Evolutionary conservation across 1,140 invertebrate species (phyloP), one percentile per base, ranked within the genome.

Genomic region (Eupeodes corollae): DNA sequence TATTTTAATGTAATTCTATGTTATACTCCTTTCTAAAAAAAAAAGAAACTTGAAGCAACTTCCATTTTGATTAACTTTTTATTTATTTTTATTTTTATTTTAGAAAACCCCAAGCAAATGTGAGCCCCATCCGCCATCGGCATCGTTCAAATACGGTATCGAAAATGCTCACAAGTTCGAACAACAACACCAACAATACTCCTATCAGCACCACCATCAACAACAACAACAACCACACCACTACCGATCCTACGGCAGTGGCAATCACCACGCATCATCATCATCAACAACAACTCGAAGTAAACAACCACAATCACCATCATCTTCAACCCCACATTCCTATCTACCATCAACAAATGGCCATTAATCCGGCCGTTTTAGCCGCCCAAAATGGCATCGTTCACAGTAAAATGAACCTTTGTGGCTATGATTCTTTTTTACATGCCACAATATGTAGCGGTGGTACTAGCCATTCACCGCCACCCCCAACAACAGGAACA

Each of bases 371-470:
- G 31, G 59, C 63, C 39, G 56, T 67, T 11, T 49, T 66, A 43
- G 59, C 63, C 32, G 62, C 62, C 16, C 63, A 65, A 53, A 58
- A 61, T 41, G 57, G 55, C 21, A 42, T 48, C 31, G 54, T 54
- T 40, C 33, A 46, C 30, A 33, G n/a, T 19, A 42, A 37, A 34
- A 14, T 18, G 32, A 75, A 78, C 56, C 57, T 76, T 26, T 78
- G 75, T 52, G 69, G 74, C 55, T 77, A 77, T 54, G 75, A 78
- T 52, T 72, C 75, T n/a, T 76, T 77, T 55, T 59, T 77, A 18
- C 75, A 76, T 56, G 74, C 75, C 14, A 76, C 75, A 15, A 76
- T 77, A 51, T 77, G 75, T 51, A 61, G 63, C 16, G 63, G 60
- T 14, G 57, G 58, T 13, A 52, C 53, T 10, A 38, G 26, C 2